Conservation (phyloP, 2,888 invertebrate species). For the Scrobipalpa costella region DNA sequence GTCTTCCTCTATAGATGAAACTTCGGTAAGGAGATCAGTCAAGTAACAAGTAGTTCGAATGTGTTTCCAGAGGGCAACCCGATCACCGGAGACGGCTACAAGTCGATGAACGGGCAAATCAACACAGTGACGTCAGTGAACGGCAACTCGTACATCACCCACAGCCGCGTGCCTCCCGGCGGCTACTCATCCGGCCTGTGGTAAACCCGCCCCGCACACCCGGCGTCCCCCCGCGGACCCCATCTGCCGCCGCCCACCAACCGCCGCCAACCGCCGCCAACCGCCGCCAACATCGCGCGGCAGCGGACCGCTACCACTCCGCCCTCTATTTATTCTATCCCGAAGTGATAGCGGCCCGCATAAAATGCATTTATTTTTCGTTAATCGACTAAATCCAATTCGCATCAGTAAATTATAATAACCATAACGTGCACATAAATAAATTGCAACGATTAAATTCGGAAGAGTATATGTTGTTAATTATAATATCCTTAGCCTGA, state of each 20-base stretch:
- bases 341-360: constrained; percentile 40
- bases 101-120: constrained; percentile 81
- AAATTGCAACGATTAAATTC: constrained; percentile 53
- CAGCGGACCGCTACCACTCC: constrained; percentile 44
- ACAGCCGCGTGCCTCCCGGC: constrained; percentile 85
- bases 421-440: constrained; percentile 54
- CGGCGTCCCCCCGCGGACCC: constrained; percentile 34
- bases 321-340: constrained; percentile 27
- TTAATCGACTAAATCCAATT: constrained; percentile 23
- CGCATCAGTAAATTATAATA: constrained; percentile 41
- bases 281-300: constrained; percentile 32
- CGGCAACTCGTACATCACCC: constrained; percentile 68
- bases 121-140: constrained; percentile 74
- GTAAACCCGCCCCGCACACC: constrained; percentile 69
- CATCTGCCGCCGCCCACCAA: constrained; percentile 32
- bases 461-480: constrained; percentile 76
- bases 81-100: constrained; percentile 82
- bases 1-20: not conserved
- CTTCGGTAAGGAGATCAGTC: not conserved
- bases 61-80: constrained; percentile 80
- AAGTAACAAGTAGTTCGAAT: not conserved
- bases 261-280: constrained; percentile 33
- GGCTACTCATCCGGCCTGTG: constrained; percentile 86
- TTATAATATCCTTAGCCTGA: constrained; percentile 74
- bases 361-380: constrained; percentile 64